These are phyloP conservation scores for Ectemnius continuus DNA, from an alignment of 2,888 invertebrate species.

Conservation along the genomic window DNA sequence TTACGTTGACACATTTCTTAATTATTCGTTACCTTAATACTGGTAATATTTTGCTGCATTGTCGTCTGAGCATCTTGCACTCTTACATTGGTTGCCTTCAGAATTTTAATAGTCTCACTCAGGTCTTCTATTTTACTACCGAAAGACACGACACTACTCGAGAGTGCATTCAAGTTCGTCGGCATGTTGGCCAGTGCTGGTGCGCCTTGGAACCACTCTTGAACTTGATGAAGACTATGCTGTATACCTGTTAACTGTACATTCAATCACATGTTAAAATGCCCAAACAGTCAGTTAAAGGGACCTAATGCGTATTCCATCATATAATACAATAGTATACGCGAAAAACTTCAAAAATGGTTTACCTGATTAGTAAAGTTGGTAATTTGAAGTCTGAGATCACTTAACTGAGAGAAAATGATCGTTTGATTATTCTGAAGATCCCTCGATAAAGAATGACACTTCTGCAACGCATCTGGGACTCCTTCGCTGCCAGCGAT, in stretches of 20 bases:
- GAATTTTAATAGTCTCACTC: slow-evolving; percentile 70
- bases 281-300: background rate
- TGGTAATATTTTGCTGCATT: slow-evolving; percentile 70
- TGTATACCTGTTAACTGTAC: slow-evolving; percentile 78
- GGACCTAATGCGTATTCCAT: background rate
- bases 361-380: slow-evolving; percentile 79
- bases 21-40: slow-evolving; percentile 64
- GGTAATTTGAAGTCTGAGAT: slow-evolving; percentile 81
- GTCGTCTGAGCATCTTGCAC: slow-evolving; percentile 71
- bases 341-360: slow-evolving; percentile 5
- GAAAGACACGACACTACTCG: slow-evolving; percentile 81
- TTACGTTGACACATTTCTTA: background rate
- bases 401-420: slow-evolving; percentile 81
- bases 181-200: slow-evolving; percentile 82
- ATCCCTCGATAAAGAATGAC: slow-evolving; percentile 85
- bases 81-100: slow-evolving; percentile 72
- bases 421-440: slow-evolving; percentile 84
- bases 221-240: slow-evolving; percentile 79
- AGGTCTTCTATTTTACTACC: slow-evolving; percentile 82
- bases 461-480: slow-evolving; percentile 85
- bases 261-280: slow-evolving; percentile 9
- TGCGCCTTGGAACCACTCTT: slow-evolving; percentile 81
- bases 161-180: slow-evolving; percentile 80
- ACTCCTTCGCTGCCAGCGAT: slow-evolving; percentile 84
- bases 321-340: background rate